Evolutionary conservation across 2,113 vertebrate species (phyloP), one percentile per base, ranked within the genome.

Genomic region (Thymallus thymallus): DNA sequence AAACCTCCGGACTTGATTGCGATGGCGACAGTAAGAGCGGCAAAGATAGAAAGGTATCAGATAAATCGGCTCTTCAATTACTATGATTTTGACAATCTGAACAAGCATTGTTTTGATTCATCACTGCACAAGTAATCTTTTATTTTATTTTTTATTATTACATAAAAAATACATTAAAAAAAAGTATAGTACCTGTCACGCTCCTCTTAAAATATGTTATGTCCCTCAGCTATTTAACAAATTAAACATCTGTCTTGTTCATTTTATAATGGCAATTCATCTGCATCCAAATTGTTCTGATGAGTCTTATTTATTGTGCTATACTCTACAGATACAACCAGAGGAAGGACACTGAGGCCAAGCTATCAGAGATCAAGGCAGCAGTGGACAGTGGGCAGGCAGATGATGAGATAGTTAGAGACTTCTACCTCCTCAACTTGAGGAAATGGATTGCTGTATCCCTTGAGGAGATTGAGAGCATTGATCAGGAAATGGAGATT

Each of bases 391-490:
- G 87, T 0, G 96, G 94, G 14, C 90, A 91, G 0, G 95, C 95
- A 0, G 97, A 98, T 0, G 98, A 98, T 0, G 95, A 96, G 46
- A 86, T 90, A 69, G 82, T 91, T 46, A 89, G 97, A 72, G 94
- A 96, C 3, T 98, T 94, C 71, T 94, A 98, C 81, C 82, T 94
- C 1, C 92, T 98, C 2, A 93, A 93, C 18, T 82, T 96, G 62
- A 92, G 83, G 75, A 91, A 90, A 5, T 99, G 98, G 98, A 82
- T 98, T 46, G 60, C 64, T 18, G 81, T 92, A 48, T 91, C 94
- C 77, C 86, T 99, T 70, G 98, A 99, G 80, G 98, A 99, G 77
- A 86, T 95, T 0, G 95, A 98, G 66, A 96, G 95, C 76, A 97
- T 98, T 2, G 94, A 97, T 82, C 96, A 97, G 84, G 98, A 98